These are phyloP conservation scores for Gryllus longicercus DNA, from an alignment of 2,888 invertebrate species.

Conservation along the genomic window DNA sequence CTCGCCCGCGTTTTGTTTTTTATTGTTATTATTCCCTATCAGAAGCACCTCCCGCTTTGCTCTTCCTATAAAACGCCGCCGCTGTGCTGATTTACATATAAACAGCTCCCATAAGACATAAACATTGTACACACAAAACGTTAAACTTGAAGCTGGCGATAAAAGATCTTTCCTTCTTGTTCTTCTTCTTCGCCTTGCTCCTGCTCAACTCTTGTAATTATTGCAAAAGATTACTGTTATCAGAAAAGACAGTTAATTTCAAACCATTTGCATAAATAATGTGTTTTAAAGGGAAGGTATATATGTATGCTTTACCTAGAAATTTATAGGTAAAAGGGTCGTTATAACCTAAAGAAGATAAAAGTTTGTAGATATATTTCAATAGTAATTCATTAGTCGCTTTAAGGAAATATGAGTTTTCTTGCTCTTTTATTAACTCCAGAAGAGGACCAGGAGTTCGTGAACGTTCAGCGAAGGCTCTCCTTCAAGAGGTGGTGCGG, in stretches of 20 bases:
- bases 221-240: slow-evolving; percentile 17
- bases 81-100: neutral
- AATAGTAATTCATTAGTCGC: slow-evolving; percentile 8
- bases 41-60: neutral
- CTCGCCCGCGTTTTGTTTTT: slow-evolving; percentile 7
- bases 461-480: too few relatives aligned
- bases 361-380: slow-evolving; percentile 17
- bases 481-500: too few relatives aligned
- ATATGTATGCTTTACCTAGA: slow-evolving; percentile 17
- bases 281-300: slow-evolving; percentile 5
- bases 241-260: slow-evolving; percentile 17
- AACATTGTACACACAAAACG: slow-evolving; percentile 17
- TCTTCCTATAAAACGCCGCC: slow-evolving; percentile 5
- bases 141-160: slow-evolving; percentile 11
- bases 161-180: slow-evolving; percentile 17
- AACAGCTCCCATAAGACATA: slow-evolving; percentile 17
- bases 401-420: slow-evolving; percentile 5
- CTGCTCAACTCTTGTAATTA: slow-evolving; percentile 17
- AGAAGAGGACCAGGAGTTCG: too few relatives aligned
- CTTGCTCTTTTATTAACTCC: neutral
- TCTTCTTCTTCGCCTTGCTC: neutral
- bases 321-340: slow-evolving; percentile 17
- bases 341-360: slow-evolving; percentile 7
- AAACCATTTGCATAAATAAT: slow-evolving; percentile 17
- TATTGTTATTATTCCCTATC: slow-evolving; percentile 17